A percentile compares a stretch with the other conserved stretches of the same genome.
These are phyloP conservation scores for Eurystomus glaucurus DNA, from an alignment of 2,797 vertebrate species.

Conservation along the genomic window DNA sequence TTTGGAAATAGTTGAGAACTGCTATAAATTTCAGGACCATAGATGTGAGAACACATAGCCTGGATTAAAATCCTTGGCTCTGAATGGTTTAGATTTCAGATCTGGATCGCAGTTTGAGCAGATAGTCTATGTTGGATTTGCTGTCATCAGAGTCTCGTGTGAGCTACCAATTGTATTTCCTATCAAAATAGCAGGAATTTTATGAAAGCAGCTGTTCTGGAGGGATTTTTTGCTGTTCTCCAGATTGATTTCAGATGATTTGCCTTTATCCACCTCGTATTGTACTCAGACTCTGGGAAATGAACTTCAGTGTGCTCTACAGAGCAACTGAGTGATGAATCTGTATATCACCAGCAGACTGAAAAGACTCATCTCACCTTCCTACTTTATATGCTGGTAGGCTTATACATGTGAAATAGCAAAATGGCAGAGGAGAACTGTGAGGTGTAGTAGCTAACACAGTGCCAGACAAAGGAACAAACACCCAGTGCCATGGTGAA, in stretches of 20 bases:
- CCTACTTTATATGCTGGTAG: not conserved
- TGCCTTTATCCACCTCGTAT: not conserved
- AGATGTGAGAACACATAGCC: not conserved
- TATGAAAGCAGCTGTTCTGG: not conserved
- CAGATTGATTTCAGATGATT: not conserved
- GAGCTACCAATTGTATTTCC: not conserved
- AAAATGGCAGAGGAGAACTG: not conserved
- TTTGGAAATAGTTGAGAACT: not conserved
- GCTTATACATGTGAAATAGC: not conserved
- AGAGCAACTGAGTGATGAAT: not conserved
- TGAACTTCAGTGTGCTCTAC: not conserved
- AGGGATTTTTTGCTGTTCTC: not conserved
- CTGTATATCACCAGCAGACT: not conserved
- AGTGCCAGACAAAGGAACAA: not conserved
- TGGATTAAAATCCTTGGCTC: not conserved
- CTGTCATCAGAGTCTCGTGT: not conserved
- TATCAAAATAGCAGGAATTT: not conserved
- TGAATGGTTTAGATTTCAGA: not conserved
- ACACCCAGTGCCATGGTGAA: fast-evolving
- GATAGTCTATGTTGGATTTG: not conserved
- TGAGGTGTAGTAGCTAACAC: not conserved
- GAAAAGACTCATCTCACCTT: not conserved
- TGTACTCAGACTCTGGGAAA: fast-evolving
- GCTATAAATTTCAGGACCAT: not conserved
- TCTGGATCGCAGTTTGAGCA: not conserved